phyloP scores from a whole-genome alignment of 2,113 vertebrate species.

The Rhegmatorhina hoffmannsi region DNA sequence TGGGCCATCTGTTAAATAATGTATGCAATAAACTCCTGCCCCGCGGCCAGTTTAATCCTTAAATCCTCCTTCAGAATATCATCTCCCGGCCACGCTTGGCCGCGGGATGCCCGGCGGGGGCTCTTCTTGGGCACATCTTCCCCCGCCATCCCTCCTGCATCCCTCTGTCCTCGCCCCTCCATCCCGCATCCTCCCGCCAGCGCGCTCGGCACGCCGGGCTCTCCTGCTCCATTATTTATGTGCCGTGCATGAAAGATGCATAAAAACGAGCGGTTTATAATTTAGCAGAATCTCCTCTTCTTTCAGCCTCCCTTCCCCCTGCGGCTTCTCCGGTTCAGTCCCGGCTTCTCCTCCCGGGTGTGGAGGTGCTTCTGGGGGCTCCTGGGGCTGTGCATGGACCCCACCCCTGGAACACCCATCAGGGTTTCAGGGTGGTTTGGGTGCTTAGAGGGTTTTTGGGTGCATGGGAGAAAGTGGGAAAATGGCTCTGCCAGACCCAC shows the following conservation, averaged over 20 bases:
- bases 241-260: constrained; percentile 39
- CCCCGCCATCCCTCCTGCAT: fast-evolving
- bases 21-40: constrained; percentile 49
- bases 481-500: fast-evolving
- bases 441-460: neutral
- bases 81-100: neutral
- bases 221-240: constrained; percentile 59
- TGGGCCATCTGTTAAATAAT: constrained; percentile 70
- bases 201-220: neutral
- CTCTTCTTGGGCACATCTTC: neutral
- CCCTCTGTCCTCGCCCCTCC: neutral
- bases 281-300: constrained; percentile 46
- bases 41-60: constrained; percentile 50
- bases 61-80: constrained; percentile 54
- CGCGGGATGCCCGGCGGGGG: neutral
- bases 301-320: constrained; percentile 30
- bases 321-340: neutral
- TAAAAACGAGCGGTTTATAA: neutral
- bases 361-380: neutral
- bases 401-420: fast-evolving
- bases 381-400: fast-evolving
- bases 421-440: neutral
- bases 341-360: fast-evolving
- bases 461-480: fast-evolving
- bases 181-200: neutral